Evolutionary conservation across 2,113 vertebrate genomes (phyloP).

Genomic region (Columba janthina): DNA sequence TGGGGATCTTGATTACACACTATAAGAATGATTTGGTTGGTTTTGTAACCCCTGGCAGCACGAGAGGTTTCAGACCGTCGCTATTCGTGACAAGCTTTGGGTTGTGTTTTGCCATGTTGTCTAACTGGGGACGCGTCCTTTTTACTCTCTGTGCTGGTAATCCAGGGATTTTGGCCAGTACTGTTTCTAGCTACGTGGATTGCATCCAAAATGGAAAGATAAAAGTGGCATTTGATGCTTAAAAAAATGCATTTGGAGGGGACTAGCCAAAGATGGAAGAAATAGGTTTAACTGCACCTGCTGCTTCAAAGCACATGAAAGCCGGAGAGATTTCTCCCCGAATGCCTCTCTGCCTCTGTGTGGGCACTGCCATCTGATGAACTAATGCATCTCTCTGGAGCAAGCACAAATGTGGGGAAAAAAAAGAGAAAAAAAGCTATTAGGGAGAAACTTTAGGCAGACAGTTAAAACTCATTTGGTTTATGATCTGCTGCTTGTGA

Average conservation of each 20-base stretch:
- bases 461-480: constrained; percentile 38
- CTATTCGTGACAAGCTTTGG: neutral
- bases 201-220: constrained; percentile 40
- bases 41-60: neutral
- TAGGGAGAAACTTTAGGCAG: constrained; percentile 53
- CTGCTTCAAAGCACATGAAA: constrained; percentile 55
- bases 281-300: constrained; percentile 52
- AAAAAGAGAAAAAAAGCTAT: neutral
- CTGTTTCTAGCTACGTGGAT: constrained; percentile 20
- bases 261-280: constrained; percentile 20
- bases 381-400: constrained; percentile 40
- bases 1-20: neutral
- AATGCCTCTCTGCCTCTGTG: constrained; percentile 53
- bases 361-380: constrained; percentile 50
- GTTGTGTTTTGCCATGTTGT: neutral
- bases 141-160: neutral
- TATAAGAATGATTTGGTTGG: neutral
- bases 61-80: neutral
- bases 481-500: constrained; percentile 47
- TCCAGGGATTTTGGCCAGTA: constrained; percentile 26
- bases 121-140: neutral
- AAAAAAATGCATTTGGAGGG: neutral
- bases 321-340: constrained; percentile 18
- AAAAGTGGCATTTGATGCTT: constrained; percentile 39
- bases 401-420: neutral